Base-by-base conservation (phyloP, 2,797 vertebrate genomes). In the Eremophila alpestris region DNA sequence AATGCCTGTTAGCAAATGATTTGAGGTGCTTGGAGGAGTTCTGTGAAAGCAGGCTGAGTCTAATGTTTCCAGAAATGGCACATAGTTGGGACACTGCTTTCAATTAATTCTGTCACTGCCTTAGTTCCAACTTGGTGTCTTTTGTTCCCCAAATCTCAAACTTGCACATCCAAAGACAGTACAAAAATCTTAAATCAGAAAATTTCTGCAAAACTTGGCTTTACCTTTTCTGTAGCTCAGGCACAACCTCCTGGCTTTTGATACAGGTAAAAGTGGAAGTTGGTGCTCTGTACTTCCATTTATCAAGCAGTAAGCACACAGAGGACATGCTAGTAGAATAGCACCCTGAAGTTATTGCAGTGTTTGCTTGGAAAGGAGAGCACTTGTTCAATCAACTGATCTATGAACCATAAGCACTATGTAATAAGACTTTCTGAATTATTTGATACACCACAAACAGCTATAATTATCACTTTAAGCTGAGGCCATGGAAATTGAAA, bases 401-500 rank as follows among this genome's bases (percentile, higher is more conserved):
- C 36, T 79, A 10, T 69, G 64, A 82, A 63, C 32, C 30, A 60
- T 41, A 84, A 89, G 26, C 26, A 12, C 48, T 56, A 17, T 49
- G 21, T 70, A 77, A 24, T 75, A 75, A 54, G 54, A 64, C 52
- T 67, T 90, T 56, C 22, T 85, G 55, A 27, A 85, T 74, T 87
- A 83, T 92, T 85, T 59, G 40, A 49, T 89, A 18, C 13, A 43
- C 34, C 55, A 45, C 34, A 58, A 78, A 15, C 36, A 58, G 17
- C 49, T 87, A 9, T 70, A 59, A 88, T 90, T 82, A 70, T 36
- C 14, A 49, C 38, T 84, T 79, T 40, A 41, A 56, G 79, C 38
- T 34, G 75, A 94, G n/a, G 30, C 46, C 83, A 38, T 90, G 62
- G 34, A 85, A 87, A 74, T 27, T n/a, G 55, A 91, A 89, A 87